Evolutionary conservation across 1,140 invertebrate genomes (phyloP).

Genomic region (Oncopodura yosiiana): DNA sequence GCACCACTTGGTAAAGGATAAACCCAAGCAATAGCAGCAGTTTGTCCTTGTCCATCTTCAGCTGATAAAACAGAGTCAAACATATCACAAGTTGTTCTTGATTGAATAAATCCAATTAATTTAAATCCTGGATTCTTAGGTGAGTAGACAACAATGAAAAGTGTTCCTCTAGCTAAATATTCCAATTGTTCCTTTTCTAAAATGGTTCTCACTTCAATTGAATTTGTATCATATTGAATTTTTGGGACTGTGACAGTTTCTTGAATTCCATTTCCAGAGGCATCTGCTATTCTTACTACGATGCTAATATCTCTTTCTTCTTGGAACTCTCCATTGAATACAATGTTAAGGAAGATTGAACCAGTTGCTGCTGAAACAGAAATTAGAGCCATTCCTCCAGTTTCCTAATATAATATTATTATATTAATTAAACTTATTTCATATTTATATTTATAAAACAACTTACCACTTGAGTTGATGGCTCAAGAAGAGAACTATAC

Average conservation of each 20-base stretch:
- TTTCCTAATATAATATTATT: slow-evolving; percentile 46
- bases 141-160: slow-evolving; percentile 52
- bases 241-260: slow-evolving; percentile 47
- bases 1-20: slow-evolving; percentile 65
- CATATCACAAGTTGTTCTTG: slow-evolving; percentile 64
- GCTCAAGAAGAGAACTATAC: slow-evolving; percentile 68
- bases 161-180: slow-evolving; percentile 25
- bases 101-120: slow-evolving; percentile 32
- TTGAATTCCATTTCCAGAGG: slow-evolving; percentile 50
- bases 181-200: slow-evolving; percentile 28
- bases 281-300: slow-evolving; percentile 55
- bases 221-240: slow-evolving; percentile 37
- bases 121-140: slow-evolving; percentile 48
- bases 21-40: slow-evolving; percentile 62
- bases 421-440: too few species aligned
- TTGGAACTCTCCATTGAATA: slow-evolving; percentile 71
- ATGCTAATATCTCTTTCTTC: slow-evolving; percentile 56
- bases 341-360: slow-evolving; percentile 65
- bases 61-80: slow-evolving; percentile 50
- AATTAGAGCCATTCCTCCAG: slow-evolving; percentile 73
- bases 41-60: slow-evolving; percentile 35
- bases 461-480: slow-evolving; percentile 41
- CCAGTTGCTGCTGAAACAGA: slow-evolving; percentile 64
- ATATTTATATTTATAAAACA: too few species aligned
- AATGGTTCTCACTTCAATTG: slow-evolving; percentile 30